A percentile compares a stretch with the other conserved stretches of the same genome.
Evolutionary conservation across 92 coral and sea anemone genomes (phyloP).

Genomic region (Porites cylindrica): DNA sequence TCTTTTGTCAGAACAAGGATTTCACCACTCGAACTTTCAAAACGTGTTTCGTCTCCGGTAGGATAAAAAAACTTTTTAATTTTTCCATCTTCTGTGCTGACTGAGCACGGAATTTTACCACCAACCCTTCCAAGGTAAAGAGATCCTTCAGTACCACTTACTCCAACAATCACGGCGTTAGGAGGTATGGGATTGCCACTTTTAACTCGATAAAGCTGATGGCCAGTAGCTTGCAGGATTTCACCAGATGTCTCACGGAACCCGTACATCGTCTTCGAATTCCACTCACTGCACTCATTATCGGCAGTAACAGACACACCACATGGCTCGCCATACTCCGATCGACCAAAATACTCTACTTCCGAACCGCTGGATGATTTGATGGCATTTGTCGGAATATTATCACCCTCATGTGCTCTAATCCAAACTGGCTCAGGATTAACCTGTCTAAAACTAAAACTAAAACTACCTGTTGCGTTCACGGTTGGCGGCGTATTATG

Average conservation of each 20-base stretch:
- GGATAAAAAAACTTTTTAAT: neutral
- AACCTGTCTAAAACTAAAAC: neutral
- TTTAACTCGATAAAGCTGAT: neutral
- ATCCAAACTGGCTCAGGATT: slow-evolving; percentile 1
- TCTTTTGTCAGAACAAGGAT: slow-evolving; percentile 6
- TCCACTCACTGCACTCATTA: too few relatives aligned
- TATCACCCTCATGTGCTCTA: too few relatives aligned
- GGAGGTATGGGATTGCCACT: slow-evolving; percentile 10
- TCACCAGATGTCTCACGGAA: neutral
- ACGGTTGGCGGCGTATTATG: too few relatives aligned
- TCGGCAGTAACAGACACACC: neutral
- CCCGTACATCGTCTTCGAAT: too few relatives aligned
- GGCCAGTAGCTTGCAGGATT: neutral
- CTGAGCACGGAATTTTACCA: neutral
- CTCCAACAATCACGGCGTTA: neutral
- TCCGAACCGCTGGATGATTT: too few relatives aligned
- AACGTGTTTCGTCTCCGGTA: neutral
- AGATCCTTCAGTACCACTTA: neutral
- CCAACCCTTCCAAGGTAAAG: slow-evolving; percentile 12
- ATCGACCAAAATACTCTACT: neutral
- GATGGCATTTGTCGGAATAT: too few relatives aligned
- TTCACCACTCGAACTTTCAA: neutral
- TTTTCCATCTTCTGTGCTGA: neutral
- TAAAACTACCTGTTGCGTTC: too few relatives aligned
- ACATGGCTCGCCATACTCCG: neutral